Conservation (phyloP, 2,797 vertebrate genomes). For the Denticeps clupeoides region DNA sequence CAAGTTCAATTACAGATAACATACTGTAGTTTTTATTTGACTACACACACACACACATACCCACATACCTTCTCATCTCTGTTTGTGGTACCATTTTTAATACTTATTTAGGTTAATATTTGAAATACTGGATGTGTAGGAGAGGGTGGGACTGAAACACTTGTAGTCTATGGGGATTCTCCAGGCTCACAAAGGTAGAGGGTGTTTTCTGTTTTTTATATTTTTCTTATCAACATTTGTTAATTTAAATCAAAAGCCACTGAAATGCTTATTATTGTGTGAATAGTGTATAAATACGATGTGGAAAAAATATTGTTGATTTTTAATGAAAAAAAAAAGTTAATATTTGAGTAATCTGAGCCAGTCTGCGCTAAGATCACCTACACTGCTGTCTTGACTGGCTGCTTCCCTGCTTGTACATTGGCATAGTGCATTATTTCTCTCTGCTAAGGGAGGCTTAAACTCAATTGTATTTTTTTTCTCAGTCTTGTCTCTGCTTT, state of each 20-base stretch:
- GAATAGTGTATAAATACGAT: slow-evolving; percentile 64
- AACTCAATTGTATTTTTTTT: slow-evolving; percentile 29
- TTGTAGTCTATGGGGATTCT: slow-evolving; percentile 25
- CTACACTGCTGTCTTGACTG: slow-evolving; percentile 28
- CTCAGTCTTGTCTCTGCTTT: slow-evolving; percentile 27
- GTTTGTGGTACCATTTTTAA: slow-evolving; percentile 49
- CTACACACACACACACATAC: slow-evolving; percentile 6
- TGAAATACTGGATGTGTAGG: slow-evolving; percentile 6
- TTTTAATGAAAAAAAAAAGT: slow-evolving; percentile 37
- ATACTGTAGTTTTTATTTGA: neutral
- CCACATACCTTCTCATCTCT: no score
- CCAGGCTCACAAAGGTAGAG: slow-evolving; percentile 59
- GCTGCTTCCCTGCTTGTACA: slow-evolving; percentile 56
- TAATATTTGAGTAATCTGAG: slow-evolving; percentile 55
- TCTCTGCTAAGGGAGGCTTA: slow-evolving; percentile 4
- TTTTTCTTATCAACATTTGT: slow-evolving; percentile 18
- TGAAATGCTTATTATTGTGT: slow-evolving; percentile 61
- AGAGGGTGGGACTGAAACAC: slow-evolving; percentile 30
- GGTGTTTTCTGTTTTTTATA: slow-evolving; percentile 42
- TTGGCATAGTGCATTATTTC: slow-evolving; percentile 52
- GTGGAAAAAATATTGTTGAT: slow-evolving; percentile 41
- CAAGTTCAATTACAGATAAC: slow-evolving; percentile 5
- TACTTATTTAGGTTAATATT: no score
- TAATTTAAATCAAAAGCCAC: slow-evolving; percentile 65
- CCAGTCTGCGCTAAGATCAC: slow-evolving; percentile 47